Evolutionary conservation across 2,888 invertebrate species (phyloP), one percentile per base, ranked within the genome.

Genomic region (Sphaeridia pumilis): DNA sequence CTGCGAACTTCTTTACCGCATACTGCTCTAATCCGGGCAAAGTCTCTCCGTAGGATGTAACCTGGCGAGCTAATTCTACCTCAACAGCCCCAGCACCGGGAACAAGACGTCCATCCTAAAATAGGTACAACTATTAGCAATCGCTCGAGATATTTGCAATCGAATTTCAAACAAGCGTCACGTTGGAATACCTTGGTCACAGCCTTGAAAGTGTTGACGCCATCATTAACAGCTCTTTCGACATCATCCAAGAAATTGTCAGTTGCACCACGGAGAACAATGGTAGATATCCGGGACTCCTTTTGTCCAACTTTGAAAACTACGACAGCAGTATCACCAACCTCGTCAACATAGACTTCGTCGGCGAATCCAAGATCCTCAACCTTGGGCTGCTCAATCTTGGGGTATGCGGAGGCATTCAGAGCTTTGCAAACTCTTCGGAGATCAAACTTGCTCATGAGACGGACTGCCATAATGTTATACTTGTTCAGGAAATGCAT

Each of bases 171-270:
- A n/a, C n/a, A n/a, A n/a, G n/a, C n/a, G n/a, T n/a, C n/a, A n/a
- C n/a, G n/a, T n/a, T n/a, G n/a, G n/a, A 7, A 56, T 63, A 64
- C 64, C 68, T 82, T 80, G 1, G 86, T 82, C 34, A 92, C 75
- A 49, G 86, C 85, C 72, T 98, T 99, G 74, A 90, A 98, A 28
- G 93, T 95, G 70, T 99, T 99, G 21, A 99, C 92, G 57, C 94
- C 98, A 75, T 99, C 98, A 73, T 99, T 94, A 66, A 99, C 82
- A 25, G 97, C 92, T 57, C 98, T 78, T 73, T 98, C 98, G 67
- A 98, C 85, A 67, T 99, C 98, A 71, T 99, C 98, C 89, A 99
- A 90, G 67, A 87, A 88, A 71, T 95, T 95, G 63, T 95, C 93
- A 3, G 97, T 95, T 1, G 98, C 85, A 1, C 97, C 98, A 60